Percentiles rank a stretch among this genome's conserved stretches.
Conservation (phyloP, 2,113 vertebrate genomes). For the Miniopterus natalensis region DNA sequence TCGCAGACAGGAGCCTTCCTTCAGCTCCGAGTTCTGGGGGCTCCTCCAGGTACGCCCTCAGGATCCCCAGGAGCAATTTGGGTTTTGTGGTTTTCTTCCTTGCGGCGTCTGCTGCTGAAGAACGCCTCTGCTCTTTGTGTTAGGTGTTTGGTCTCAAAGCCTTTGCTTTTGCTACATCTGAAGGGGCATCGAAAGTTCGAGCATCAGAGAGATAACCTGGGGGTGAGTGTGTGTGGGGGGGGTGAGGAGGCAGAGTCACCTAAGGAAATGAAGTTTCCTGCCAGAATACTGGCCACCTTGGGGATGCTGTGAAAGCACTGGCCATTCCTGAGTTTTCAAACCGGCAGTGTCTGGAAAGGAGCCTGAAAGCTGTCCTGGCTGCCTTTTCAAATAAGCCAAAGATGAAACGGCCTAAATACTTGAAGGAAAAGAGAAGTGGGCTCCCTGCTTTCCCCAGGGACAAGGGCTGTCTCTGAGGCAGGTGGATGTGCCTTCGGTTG, state of each 20-base stretch:
- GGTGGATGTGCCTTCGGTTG: not conserved
- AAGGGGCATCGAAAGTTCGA: not conserved
- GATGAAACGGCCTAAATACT: not conserved
- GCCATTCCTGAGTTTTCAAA: not conserved
- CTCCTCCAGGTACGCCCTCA: no score
- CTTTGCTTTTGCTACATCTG: not conserved
- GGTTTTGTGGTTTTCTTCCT: not conserved
- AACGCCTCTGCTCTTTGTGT: not conserved
- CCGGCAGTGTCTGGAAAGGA: not conserved
- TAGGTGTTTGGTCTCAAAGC: not conserved
- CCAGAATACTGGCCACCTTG: not conserved
- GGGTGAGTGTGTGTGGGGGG: not conserved
- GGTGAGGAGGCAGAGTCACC: no score
- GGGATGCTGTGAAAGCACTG: not conserved
- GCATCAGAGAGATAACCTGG: not conserved
- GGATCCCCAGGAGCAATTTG: not conserved
- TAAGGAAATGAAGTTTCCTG: not conserved
- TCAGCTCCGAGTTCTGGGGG: not conserved
- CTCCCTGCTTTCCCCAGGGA: not conserved
- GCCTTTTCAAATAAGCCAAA: not conserved
- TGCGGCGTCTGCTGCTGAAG: not conserved
- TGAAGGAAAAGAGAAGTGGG: slow-evolving; percentile 1
- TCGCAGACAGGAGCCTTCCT: not conserved
- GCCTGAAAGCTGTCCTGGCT: not conserved
- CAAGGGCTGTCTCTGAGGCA: not conserved